A percentile compares a stretch with the other conserved stretches of the same genome.
Conservation (phyloP, 2,113 vertebrate genomes). For the Mugil cephalus region DNA sequence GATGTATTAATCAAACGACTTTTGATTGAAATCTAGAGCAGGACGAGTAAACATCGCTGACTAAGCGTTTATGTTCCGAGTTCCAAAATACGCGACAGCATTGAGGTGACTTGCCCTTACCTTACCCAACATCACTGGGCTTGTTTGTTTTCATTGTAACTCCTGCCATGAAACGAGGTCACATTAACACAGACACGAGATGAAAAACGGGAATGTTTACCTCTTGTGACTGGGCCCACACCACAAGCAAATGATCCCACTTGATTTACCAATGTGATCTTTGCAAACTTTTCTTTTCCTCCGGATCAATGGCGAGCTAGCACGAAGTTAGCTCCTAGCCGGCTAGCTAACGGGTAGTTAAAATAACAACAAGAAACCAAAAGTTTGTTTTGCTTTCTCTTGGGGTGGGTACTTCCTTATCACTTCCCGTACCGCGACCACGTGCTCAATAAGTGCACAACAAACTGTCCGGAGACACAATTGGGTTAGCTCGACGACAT, state of each 20-base stretch:
- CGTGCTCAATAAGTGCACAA: constrained; percentile 47
- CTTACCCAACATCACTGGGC: neutral
- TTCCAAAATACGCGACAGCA: neutral
- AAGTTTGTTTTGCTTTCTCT: constrained; percentile 36
- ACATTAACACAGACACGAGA: neutral
- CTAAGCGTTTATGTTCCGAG: neutral
- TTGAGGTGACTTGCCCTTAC: neutral
- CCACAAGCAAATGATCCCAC: neutral
- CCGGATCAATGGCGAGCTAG: constrained; percentile 37
- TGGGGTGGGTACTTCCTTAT: neutral
- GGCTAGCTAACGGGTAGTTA: constrained; percentile 29
- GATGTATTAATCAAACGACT: constrained; percentile 16
- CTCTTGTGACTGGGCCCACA: neutral
- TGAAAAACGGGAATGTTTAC: neutral
- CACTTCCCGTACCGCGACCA: constrained; percentile 14
- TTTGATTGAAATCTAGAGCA: constrained; percentile 2
- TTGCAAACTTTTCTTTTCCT: constrained; percentile 37
- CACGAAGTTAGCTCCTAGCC: constrained; percentile 51
- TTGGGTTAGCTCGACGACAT: constrained; percentile 41
- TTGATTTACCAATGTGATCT: neutral
- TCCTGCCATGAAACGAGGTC: constrained; percentile 15
- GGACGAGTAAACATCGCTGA: neutral
- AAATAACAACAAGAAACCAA: constrained; percentile 52
- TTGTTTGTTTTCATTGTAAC: constrained; percentile 6
- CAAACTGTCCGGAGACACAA: constrained; percentile 30